A percentile compares a stretch with the other conserved stretches of the same genome.
phyloP scores from a whole-genome alignment of 2,797 vertebrate species.

The Gymnocypris eckloni region DNA sequence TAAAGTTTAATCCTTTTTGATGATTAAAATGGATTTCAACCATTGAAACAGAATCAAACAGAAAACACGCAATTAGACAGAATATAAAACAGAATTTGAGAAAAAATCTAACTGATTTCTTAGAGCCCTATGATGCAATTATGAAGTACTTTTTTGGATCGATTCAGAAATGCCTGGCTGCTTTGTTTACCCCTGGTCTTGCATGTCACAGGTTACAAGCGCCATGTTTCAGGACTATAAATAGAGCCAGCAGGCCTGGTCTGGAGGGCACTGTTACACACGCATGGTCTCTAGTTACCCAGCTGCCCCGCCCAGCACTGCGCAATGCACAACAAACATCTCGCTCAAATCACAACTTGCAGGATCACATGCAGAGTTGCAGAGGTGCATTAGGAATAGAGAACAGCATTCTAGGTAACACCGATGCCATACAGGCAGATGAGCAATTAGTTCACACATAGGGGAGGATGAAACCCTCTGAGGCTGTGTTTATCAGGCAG shows the following conservation, averaged over 20 bases:
- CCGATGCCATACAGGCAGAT: not conserved
- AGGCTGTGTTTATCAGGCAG: slow-evolving; percentile 31
- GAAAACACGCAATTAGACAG: too few relatives aligned
- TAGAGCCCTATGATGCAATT: not conserved
- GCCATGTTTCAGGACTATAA: slow-evolving; percentile 73
- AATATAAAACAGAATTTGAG: not conserved
- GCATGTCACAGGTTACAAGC: slow-evolving; percentile 64
- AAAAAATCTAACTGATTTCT: not conserved
- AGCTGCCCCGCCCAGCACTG: slow-evolving; percentile 5
- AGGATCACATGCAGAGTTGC: slow-evolving; percentile 27
- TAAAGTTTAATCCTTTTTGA: too few relatives aligned
- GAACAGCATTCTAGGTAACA: slow-evolving; percentile 62
- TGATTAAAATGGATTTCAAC: too few relatives aligned
- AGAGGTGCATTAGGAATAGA: slow-evolving; percentile 40
- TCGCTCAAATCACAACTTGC: slow-evolving; percentile 21
- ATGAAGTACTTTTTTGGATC: not conserved
- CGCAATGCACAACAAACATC: slow-evolving; percentile 33
- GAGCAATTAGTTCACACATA: not conserved
- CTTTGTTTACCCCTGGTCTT: slow-evolving; percentile 62
- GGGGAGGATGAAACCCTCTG: slow-evolving; percentile 21
- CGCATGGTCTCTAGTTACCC: slow-evolving; percentile 38
- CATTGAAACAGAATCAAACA: too few relatives aligned
- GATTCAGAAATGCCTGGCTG: not conserved
- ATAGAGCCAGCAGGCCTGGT: slow-evolving; percentile 66
- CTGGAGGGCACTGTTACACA: slow-evolving; percentile 51